Evolutionary conservation across 2,113 vertebrate species (phyloP).

Genomic region (Rhinopithecus roxellana): DNA sequence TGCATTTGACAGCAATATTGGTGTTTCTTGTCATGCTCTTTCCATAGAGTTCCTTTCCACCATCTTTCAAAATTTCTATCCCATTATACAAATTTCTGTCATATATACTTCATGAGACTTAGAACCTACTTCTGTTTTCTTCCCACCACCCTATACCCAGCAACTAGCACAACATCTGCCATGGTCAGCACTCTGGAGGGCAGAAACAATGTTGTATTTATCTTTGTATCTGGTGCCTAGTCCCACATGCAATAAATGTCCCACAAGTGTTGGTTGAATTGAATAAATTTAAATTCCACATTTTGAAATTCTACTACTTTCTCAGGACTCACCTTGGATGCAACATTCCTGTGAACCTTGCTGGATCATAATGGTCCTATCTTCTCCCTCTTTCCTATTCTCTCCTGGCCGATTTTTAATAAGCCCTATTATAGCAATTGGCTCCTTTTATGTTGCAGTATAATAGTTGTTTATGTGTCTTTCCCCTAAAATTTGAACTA

Average conservation of each 20-base stretch:
- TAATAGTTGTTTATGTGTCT: not conserved
- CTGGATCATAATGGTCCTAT: accelerated
- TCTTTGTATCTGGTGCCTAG: not conserved
- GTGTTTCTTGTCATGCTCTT: not conserved
- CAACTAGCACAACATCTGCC: not conserved
- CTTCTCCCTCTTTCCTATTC: not conserved
- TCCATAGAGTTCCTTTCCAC: not conserved
- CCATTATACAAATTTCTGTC: too few species aligned
- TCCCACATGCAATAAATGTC: not conserved
- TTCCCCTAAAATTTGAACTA: not conserved
- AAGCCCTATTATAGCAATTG: not conserved
- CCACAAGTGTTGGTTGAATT: not conserved
- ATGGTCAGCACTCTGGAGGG: not conserved
- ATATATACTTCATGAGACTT: not conserved
- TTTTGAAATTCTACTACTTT: not conserved
- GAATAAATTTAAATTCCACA: not conserved
- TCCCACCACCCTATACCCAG: not conserved
- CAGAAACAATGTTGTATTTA: not conserved
- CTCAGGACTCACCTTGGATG: not conserved
- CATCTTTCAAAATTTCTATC: not conserved
- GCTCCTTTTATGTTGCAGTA: not conserved
- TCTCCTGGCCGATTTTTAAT: not conserved
- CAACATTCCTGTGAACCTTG: not conserved
- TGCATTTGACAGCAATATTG: not conserved
- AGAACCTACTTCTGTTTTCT: not conserved